phyloP scores from a whole-genome alignment of 2,113 vertebrate species.

The Aptenodytes forsteri region DNA sequence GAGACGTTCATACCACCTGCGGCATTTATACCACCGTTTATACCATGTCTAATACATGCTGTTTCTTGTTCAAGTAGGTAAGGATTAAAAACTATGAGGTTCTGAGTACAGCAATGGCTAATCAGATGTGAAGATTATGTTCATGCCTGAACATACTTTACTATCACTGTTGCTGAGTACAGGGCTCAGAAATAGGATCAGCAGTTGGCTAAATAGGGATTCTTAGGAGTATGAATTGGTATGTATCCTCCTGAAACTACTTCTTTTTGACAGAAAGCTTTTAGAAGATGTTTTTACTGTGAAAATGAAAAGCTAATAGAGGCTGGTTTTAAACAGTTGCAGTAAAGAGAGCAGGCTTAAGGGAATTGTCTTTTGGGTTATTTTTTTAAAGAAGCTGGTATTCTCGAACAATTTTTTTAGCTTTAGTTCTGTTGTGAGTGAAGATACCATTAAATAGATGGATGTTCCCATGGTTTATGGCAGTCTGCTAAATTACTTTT shows the following conservation, averaged over 20 bases:
- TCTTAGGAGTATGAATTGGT: not conserved
- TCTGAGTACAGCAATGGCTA: not conserved
- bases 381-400: not conserved
- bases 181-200: not conserved
- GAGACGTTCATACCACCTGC: not conserved
- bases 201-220: rapidly evolving
- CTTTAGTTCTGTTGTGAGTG: not conserved
- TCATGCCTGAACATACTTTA: not conserved
- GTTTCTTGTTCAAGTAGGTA: not conserved
- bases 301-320: not conserved
- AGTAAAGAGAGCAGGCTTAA: not conserved
- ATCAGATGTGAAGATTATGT: not conserved
- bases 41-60: not conserved
- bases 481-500: not conserved
- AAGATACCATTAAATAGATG: not conserved
- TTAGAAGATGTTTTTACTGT: not conserved
- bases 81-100: not conserved
- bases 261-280: not conserved
- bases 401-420: not conserved
- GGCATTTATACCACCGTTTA: not conserved
- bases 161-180: not conserved
- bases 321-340: not conserved
- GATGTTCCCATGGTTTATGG: not conserved
- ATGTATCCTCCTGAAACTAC: not conserved
- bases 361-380: not conserved